phyloP scores from a whole-genome alignment of 2,888 invertebrate species.

The Mantis religiosa region DNA sequence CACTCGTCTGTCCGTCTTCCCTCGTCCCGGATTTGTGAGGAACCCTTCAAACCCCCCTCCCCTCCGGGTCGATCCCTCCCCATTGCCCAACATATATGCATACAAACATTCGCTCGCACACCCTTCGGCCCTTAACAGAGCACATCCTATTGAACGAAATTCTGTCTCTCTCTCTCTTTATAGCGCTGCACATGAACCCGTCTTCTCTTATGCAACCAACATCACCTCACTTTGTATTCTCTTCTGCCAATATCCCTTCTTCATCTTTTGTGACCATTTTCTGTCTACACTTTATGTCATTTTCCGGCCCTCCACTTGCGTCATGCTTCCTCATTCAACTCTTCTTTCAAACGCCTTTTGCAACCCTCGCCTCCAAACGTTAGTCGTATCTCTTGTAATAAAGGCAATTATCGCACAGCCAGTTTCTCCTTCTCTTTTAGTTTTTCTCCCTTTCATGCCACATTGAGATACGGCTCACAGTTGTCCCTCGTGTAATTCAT shows the following conservation, averaged over 20 bases:
- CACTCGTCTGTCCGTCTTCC: neutral
- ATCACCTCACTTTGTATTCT: neutral
- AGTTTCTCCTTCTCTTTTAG: neutral
- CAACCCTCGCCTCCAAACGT: neutral
- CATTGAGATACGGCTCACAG: neutral
- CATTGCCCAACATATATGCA: neutral
- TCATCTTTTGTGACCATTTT: slow-evolving; percentile 12
- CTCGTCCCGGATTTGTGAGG: neutral
- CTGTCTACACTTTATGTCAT: neutral
- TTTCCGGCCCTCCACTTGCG: neutral
- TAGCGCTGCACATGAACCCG: neutral
- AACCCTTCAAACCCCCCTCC: neutral
- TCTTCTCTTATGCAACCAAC: slow-evolving; percentile 4
- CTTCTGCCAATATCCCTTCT: neutral
- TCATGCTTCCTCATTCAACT: slow-evolving; percentile 17
- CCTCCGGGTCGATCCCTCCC: neutral
- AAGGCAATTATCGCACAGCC: slow-evolving; percentile 6
- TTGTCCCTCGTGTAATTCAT: neutral
- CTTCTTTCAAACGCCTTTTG: neutral
- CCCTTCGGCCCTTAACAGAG: neutral
- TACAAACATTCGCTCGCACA: neutral
- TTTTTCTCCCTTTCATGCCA: neutral
- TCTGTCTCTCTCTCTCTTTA: slow-evolving; percentile 1
- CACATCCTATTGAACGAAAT: slow-evolving; percentile 10
- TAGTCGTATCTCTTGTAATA: neutral